Evolutionary conservation across 2,113 vertebrate species (phyloP).

Genomic region (Thamnaconus septentrionalis): DNA sequence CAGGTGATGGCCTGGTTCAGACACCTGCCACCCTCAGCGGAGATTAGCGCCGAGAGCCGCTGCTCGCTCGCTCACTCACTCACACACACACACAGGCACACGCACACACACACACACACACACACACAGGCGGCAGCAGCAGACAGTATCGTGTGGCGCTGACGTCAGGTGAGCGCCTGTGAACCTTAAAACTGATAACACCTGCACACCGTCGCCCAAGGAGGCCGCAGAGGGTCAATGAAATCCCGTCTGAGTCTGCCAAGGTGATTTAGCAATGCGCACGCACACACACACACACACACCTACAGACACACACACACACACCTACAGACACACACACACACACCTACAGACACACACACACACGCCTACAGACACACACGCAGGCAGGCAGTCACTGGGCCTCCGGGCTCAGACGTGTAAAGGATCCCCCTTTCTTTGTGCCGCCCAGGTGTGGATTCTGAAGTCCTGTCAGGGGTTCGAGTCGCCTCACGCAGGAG

Average conservation of each 20-base stretch:
- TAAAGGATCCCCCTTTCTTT: no score
- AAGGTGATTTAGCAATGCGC: constrained; percentile 12
- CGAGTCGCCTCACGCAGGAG: no score
- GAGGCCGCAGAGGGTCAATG: constrained; percentile 8
- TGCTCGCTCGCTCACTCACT: constrained; percentile 10
- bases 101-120: no score
- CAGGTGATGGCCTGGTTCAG: constrained; percentile 71
- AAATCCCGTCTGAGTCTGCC: constrained; percentile 4
- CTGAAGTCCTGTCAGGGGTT: no score
- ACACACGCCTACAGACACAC: no score
- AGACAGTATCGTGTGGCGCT: constrained; percentile 41
- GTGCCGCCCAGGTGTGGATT: no score
- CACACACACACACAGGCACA: no score
- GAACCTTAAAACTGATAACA: constrained; percentile 35
- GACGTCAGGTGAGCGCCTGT: constrained; percentile 33
- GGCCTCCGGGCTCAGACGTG: no score
- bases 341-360: no score
- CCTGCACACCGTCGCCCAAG: constrained; percentile 26
- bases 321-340: no score
- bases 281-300: background rate
- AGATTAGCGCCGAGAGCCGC: constrained; percentile 68
- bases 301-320: no score
- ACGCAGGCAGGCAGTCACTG: no score
- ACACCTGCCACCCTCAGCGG: constrained; percentile 70
- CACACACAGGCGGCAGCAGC: background rate